Base-by-base conservation (phyloP, 2,888 invertebrate species). In the Andrena camellia region DNA sequence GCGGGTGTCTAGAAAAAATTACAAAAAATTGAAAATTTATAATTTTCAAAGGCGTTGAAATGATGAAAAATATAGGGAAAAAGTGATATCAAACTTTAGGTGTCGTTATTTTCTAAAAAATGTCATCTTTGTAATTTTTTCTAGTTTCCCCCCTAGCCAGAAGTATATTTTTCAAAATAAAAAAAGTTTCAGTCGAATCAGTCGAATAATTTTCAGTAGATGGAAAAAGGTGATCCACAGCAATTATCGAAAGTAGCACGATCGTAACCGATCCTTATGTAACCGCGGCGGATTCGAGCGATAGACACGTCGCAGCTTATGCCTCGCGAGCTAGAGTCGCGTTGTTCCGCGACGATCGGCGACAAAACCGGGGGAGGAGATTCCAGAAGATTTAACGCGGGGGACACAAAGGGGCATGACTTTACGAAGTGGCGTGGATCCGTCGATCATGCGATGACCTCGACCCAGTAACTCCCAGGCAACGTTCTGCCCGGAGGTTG, bases 381-480 rank as follows among this genome's bases (percentile, higher is more conserved):
- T 62, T 33, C 31, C 60, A 31, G 31, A 17, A 42, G 42, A 17
- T 42, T 42, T 62, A 62, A 62, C 31, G 29, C 52, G 26, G 29
- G 17, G 42, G 20, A 48, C 48, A 10, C 23, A 35, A 26, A 52
- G n/a, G 17, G 20, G 54, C 31, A 57, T 23, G 66, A 78, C 35
- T 72, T 17, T 59, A 20, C 48, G 57, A 20, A 31, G 31, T 3
- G 13, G 42, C 72, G 74, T 67, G 31, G 54, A 75, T 75, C 76
- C 48, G 42, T 85, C 70, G 85, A 88, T 86, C 70, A 67, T 77
- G 80, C 74, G 76, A 67, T 83, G 86, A 67, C 88, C 87, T 88
- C 89, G 89, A 88, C 88, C 88, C 75, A 84, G 78, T 85, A 81
- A 88, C 80, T 85, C 77, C 76, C 86, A 75, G 76, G 78, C 35